Conservation (phyloP, 2,888 invertebrate genomes). For the Bhutanitis thaidina region DNA sequence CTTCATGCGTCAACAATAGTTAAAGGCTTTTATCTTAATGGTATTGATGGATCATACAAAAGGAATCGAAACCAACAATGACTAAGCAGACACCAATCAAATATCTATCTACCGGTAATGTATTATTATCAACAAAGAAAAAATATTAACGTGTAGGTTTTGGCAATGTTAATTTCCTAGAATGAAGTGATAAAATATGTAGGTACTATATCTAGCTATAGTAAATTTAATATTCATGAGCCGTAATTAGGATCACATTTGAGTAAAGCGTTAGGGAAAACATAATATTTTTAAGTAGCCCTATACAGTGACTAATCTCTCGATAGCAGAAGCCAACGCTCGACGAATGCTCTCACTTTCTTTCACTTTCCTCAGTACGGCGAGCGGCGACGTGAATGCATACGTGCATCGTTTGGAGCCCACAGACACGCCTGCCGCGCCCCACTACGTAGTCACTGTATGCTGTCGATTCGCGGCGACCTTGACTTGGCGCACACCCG, state of each 20-base stretch:
- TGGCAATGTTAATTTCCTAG: no score
- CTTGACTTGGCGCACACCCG: conserved; percentile 64
- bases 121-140: conserved; percentile 38
- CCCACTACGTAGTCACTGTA: conserved; percentile 36
- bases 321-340: no score
- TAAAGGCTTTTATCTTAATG: conserved; percentile 40
- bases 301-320: no score
- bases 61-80: conserved; percentile 43
- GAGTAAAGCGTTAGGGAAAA: no score
- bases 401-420: conserved; percentile 35
- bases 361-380: conserved; percentile 61
- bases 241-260: no score
- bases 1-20: no score
- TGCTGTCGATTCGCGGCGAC: conserved; percentile 65
- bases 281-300: no score
- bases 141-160: conserved; percentile 11
- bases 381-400: conserved; percentile 48
- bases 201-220: no score
- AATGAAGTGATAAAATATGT: no score
- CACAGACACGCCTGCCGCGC: conserved; percentile 30
- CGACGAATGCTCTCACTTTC: conserved; percentile 69
- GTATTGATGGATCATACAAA: conserved; percentile 46
- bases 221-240: no score
- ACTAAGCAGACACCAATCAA: conserved; percentile 41
- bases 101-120: conserved; percentile 9